A percentile compares a stretch with the other conserved stretches of the same genome.
phyloP scores from a whole-genome alignment of 2,888 invertebrate genomes.

The Limenitis arthemis region DNA sequence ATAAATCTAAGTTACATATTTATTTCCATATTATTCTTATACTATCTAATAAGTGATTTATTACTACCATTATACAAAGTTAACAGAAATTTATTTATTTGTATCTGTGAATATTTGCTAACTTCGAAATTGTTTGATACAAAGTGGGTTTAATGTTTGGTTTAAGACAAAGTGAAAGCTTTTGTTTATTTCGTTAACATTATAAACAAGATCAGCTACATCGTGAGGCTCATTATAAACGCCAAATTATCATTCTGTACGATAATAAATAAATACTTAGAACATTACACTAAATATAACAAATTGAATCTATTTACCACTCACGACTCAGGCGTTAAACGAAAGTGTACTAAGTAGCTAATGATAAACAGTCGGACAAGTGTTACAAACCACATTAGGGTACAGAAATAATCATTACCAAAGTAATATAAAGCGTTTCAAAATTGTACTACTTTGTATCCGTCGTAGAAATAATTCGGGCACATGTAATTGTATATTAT shows the following conservation, averaged over 20 bases:
- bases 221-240: neutral
- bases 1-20: too few species aligned
- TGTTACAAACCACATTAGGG: slow-evolving; percentile 21
- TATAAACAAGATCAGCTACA: too few species aligned
- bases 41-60: too few species aligned
- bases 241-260: slow-evolving; percentile 7
- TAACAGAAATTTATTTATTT: too few species aligned
- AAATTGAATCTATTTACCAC: slow-evolving; percentile 52
- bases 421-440: slow-evolving; percentile 1
- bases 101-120: too few species aligned
- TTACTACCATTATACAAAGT: too few species aligned
- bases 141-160: too few species aligned
- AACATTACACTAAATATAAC: slow-evolving; percentile 42
- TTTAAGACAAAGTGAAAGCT: too few species aligned
- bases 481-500: neutral
- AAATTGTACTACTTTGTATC: slow-evolving; percentile 6
- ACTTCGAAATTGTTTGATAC: too few species aligned
- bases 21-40: too few species aligned
- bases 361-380: slow-evolving; percentile 27
- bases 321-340: slow-evolving; percentile 42
- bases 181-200: too few species aligned
- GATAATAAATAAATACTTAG: slow-evolving; percentile 7
- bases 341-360: slow-evolving; percentile 26
- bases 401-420: slow-evolving; percentile 11
- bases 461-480: neutral